Evolutionary conservation across 2,797 vertebrate genomes (phyloP).

Genomic region (Rhabdomys pumilio): DNA sequence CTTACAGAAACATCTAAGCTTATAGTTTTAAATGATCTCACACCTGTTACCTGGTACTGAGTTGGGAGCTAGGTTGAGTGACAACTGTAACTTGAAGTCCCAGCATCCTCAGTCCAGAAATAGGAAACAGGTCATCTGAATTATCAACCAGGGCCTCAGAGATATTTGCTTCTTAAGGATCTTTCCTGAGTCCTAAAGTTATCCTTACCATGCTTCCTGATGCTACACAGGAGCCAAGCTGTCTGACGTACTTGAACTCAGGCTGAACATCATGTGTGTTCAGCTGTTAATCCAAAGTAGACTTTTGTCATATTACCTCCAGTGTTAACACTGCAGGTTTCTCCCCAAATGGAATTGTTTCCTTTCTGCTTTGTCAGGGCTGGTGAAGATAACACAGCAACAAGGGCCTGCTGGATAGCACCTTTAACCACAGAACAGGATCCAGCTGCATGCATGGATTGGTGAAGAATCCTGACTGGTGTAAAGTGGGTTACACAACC

Average conservation of each 20-base stretch:
- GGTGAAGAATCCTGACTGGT: not conserved
- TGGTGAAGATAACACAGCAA: not conserved
- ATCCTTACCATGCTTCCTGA: not conserved
- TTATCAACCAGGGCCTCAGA: not conserved
- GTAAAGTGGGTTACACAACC: not conserved
- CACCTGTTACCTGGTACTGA: not conserved
- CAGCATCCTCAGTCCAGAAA: not conserved
- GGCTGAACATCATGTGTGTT: too few relatives aligned
- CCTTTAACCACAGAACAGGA: not conserved
- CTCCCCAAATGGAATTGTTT: not conserved
- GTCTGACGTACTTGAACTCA: not conserved
- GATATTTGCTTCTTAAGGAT: not conserved
- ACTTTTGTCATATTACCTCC: not conserved
- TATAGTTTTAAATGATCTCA: not conserved
- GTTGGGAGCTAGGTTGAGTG: not conserved
- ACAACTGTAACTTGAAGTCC: not conserved
- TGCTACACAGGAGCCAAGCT: not conserved
- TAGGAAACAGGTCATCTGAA: not conserved
- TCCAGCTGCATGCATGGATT: not conserved
- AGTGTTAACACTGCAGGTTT: not conserved
- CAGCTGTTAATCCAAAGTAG: not conserved
- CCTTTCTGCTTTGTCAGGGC: not conserved
- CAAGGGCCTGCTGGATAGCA: not conserved
- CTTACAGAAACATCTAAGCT: conserved; percentile 2
- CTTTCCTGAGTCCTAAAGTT: not conserved